Base-by-base conservation (phyloP, 2,797 vertebrate genomes). In the Prunella strophiata region DNA sequence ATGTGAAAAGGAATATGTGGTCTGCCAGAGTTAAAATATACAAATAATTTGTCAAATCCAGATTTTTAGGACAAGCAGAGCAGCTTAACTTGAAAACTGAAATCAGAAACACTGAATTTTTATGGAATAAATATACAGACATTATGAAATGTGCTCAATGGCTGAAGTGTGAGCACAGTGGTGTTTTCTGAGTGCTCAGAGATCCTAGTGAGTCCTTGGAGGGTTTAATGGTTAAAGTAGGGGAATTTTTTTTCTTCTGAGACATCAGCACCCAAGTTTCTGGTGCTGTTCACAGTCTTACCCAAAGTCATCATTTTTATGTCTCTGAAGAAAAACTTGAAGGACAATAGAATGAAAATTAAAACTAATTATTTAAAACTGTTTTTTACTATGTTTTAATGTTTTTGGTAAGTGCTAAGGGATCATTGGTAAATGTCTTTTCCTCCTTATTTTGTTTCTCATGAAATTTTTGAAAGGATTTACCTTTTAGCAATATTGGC, bases 1-100 rank as follows among this genome's bases (percentile, higher is more conserved):
- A 48, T 1, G 9, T 32, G 50, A 36, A 63, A 91, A 76, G 17
- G 25, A 42, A 30, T 52, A 16, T 0, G 0, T 7, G 10, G 10
- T 36, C 50, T 83, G 13, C 20, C 47, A 55, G 20, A 88, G 51
- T 55, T 42, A 9, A 68, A 76, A 59, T 21, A 12, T 5, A 14
- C 8, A n/a, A 43, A 26, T 13, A 26, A 19, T 47, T 66, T 51
- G 9, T 48, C 23, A 27, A 0, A 30, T 52, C 22, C 6, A 36
- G 45, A 16, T 80, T 75, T 72, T 88, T 40, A 47, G 51, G 25
- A 27, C 13, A 29, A 43, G 38, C 13, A 54, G 3, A 0, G 0
- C 20, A 61, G 25, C 22, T 83, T 43, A 40, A 51, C 19, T 47
- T 57, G n/a, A 73, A 76, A 14, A 18, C 16, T 43, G 20, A 36